Evolutionary conservation across 2,888 invertebrate genomes (phyloP), one percentile per base, ranked within the genome.

Genomic region (Eueremaeus valkanovi): DNA sequence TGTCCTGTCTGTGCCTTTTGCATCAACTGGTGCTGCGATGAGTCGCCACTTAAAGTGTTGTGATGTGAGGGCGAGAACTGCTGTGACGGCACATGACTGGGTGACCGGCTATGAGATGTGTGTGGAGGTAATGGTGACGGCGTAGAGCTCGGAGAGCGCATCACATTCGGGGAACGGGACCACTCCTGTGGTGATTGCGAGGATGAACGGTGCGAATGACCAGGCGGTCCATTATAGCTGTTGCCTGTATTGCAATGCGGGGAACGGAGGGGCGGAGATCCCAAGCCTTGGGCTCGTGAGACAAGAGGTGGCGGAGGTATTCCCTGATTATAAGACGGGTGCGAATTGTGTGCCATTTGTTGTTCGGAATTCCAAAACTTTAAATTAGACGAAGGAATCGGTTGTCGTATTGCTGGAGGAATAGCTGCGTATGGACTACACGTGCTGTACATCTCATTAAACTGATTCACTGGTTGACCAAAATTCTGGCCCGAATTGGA

Each of bases 101-200:
- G 78, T 3, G 78, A 78, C 27, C 79, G 66, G 70, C 6, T 76
- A 13, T 33, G n/a, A 11, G 78, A 58, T 3, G 63, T 9, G n/a
- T 61, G 74, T 36, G 31, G 63, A 1, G 75, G 45, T 29, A 79
- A 49, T 0, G 79, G 79, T 2, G 79, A 79, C 13, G 79, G 79
- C 8, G 79, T 79, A 16, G 79, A 77, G 29, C 79, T 76, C 1
- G 79, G 79, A 0, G 78, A 79, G n/a, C 75, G 77, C n/a, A 79
- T 74, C 42, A 78, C 75, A 40, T 78, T 79, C 31, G 77, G 78
- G 2, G 78, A 78, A 51, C 78, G 79, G 1, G 77, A 76, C 78
- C 78, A 79, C 1, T 76, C 76, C 13, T 79, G 78, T 0, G 79
- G 78, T 13, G 78, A 79, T 27, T 70, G 70, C 3, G 70, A 70